Base-by-base conservation (phyloP, 2,113 vertebrate species). In the Montifringilla adamsi region DNA sequence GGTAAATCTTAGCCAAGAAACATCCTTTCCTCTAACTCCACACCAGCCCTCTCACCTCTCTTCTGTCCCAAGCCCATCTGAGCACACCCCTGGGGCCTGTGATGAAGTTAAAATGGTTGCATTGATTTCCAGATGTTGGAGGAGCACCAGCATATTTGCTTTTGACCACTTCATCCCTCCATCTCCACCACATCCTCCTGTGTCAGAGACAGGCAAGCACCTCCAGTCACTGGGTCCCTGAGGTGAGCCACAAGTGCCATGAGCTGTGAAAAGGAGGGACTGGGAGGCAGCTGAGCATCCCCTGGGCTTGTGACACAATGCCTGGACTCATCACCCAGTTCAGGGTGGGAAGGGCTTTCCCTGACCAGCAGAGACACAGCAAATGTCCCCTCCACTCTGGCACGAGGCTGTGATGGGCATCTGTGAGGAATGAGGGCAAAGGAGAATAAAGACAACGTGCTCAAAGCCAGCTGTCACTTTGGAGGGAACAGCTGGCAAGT, bases 401-500 rank as follows among this genome's bases (percentile, higher is more conserved):
- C 44, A 68, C 2, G 13, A 73, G 50, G 41, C 28, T 85, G 2
- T 1, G 30, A 60, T 2, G 8, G 33, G 43, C 39, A 62, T 72
- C 69, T 69, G 21, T 58, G 44, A 81, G 35, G 31, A 37, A 53
- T 6, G 35, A 58, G 31, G 46, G 24, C 26, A 58, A 79, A 88
- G 77, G 60, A 80, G 9, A 87, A 64, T 74, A 72, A 59, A 66
- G 82, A 35, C 50, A 63, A 56, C 2, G 18, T 60, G 60, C 64
- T 78, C 60, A 39, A 79, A 95, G 79, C 21, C 50, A 70, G 44
- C 66, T 79, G 46, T 88, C 50, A 31, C 8, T 16, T 7, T 46
- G 49, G 37, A 72, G 33, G 35, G 49, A 90, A 11, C 47, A 67
- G 82, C 90, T 96, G 91, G 89, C 87, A 93, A 70, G 79, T 28